Percentiles rank a stretch among this genome's conserved stretches.
Conservation (phyloP, 1,140 invertebrate species). For the Drosophila parabipectinata region DNA sequence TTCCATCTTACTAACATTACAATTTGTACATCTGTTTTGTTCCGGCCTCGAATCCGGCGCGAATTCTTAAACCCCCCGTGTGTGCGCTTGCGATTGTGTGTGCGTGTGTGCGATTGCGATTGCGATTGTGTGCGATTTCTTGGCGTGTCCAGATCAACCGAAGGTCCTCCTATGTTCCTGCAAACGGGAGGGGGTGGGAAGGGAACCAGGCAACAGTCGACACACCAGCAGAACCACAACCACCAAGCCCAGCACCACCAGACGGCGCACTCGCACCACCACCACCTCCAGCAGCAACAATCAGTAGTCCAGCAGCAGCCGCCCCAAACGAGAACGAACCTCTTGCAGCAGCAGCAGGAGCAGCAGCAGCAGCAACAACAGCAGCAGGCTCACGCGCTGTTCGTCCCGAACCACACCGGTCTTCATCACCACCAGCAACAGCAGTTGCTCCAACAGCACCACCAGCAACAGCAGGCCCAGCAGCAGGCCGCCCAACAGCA, state of each 20-base stretch:
- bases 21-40: slow-evolving; percentile 74
- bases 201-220: slow-evolving; percentile 80
- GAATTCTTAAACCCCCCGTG: slow-evolving; percentile 33
- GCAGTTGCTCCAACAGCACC: slow-evolving; percentile 40
- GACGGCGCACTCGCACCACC: slow-evolving; percentile 58
- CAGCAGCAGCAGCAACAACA: slow-evolving; percentile 36
- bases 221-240: slow-evolving; percentile 71
- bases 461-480: slow-evolving; percentile 37
- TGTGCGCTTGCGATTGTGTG: slow-evolving; percentile 7
- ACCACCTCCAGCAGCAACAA: slow-evolving; percentile 53
- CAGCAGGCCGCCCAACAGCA: slow-evolving; percentile 51
- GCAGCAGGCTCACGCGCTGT: slow-evolving; percentile 50
- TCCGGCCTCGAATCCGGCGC: slow-evolving; percentile 14
- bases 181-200: slow-evolving; percentile 83
- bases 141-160: slow-evolving; percentile 58
- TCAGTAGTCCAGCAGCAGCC: slow-evolving; percentile 33
- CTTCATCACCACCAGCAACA: slow-evolving; percentile 55
- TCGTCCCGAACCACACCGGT: slow-evolving; percentile 45
- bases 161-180: slow-evolving; percentile 83
- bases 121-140: too few relatives aligned
- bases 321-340: slow-evolving; percentile 15
- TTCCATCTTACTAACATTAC: slow-evolving; percentile 76
- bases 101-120: too few relatives aligned
- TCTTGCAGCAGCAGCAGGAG: slow-evolving; percentile 31
- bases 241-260: slow-evolving; percentile 68